These are phyloP conservation scores for Erinaceus europaeus DNA, from an alignment of 2,113 vertebrate genomes.

Conservation along the genomic window DNA sequence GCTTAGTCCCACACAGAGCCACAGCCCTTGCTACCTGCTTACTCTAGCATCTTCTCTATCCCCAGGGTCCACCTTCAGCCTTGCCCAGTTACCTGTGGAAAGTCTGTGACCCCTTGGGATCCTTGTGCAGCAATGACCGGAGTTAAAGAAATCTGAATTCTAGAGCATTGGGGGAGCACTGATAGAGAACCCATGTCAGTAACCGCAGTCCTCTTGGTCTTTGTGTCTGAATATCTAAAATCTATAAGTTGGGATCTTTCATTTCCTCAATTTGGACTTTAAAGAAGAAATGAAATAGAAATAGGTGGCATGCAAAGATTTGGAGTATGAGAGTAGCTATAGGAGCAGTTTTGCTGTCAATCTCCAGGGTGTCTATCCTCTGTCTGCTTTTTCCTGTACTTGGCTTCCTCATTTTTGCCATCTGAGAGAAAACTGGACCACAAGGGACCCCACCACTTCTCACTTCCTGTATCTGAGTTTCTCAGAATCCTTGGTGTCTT, in stretches of 20 bases:
- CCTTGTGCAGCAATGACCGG: neutral
- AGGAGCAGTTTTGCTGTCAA: neutral
- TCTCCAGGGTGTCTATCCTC: too few species aligned
- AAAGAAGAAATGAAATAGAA: neutral
- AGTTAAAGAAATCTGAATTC: neutral
- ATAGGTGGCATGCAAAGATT: neutral
- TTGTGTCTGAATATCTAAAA: neutral
- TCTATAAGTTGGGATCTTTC: neutral
- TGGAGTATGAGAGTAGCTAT: neutral
- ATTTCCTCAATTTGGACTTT: neutral
- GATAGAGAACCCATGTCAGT: neutral
- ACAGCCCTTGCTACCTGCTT: too few species aligned
- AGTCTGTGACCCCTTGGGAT: neutral
- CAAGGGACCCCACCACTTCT: too few species aligned
- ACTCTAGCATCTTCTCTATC: neutral
- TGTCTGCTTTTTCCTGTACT: too few species aligned
- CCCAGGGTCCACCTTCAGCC: neutral
- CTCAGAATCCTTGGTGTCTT: neutral
- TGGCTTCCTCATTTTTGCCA: neutral
- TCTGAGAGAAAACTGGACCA: too few species aligned
- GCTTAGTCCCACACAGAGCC: neutral
- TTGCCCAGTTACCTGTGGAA: slow-evolving; percentile 29
- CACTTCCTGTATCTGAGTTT: neutral
- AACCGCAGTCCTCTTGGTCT: neutral
- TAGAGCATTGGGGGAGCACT: neutral